Evolutionary conservation across 2,113 vertebrate genomes (phyloP), one percentile per base, ranked within the genome.

Genomic region (Pimephales promelas): DNA sequence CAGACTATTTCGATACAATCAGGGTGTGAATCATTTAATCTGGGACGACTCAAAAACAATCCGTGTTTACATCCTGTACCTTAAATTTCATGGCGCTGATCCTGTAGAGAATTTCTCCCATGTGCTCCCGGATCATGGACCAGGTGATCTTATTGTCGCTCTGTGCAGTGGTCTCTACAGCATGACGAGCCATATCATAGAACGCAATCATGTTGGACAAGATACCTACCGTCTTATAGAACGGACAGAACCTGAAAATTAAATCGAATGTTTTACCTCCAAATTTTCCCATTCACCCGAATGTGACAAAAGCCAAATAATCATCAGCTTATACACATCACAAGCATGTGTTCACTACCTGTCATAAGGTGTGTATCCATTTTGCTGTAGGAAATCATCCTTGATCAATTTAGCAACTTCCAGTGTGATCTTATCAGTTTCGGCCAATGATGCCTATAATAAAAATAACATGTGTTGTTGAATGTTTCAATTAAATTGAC

Each of bases 141-240:
- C 98, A 99, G n/a, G 98, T 99, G 90, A 99, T 97, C 92, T 96
- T 98, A 88, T 96, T 98, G 93, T 99, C 98, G 59, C 96, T 99
- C 91, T 99, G 98, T 68, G 98, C 97, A 3, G 98, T 99, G 88
- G 97, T 97, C 89, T 99, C 98, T 82, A 99, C 97, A 11, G 98
- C 98, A 86, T 97, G 96, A 18, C 97, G 96, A 1, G 98, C 97
- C 98, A 99, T 95, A 86, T 99, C 98, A 36, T 99, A 99, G 89
- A 99, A 99, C 0, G 97, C 90, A 24, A 99, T 98, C 95, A 95
- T 98, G 90, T 99, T 99, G 89, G 96, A 97, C 85, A 99, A 95
- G 91, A 99, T 96, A 56, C 98, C 97, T 59, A 99, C 98, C 0
- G 98, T 99, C 91, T 99, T 99, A 84, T 99, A 99, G 93, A 99